Conservation (phyloP, 2,888 invertebrate genomes). For the Brachynemurus nebulosus region DNA sequence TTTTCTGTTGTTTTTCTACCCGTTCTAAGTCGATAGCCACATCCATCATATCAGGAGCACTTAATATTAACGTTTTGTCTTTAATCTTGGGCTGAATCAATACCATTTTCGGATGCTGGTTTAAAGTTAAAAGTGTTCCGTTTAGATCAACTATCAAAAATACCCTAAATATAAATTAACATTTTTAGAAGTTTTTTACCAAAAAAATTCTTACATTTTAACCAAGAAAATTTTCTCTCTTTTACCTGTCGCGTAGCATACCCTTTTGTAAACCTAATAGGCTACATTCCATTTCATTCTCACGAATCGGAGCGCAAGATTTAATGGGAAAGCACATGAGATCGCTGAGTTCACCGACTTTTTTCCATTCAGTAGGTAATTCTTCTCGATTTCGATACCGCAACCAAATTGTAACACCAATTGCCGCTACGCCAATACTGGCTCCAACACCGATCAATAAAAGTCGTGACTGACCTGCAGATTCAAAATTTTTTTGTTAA, state of each 20-base stretch:
- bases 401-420: slow-evolving; percentile 14
- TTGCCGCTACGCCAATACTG: slow-evolving; percentile 8
- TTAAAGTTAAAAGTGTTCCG: slow-evolving; percentile 41
- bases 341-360: slow-evolving; percentile 41
- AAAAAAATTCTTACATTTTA: neutral
- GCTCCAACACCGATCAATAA: slow-evolving; percentile 12
- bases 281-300: slow-evolving; percentile 38
- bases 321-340: slow-evolving; percentile 44
- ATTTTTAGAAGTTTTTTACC: neutral
- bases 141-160: slow-evolving; percentile 43
- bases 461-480: slow-evolving; percentile 9
- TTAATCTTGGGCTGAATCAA: slow-evolving; percentile 36
- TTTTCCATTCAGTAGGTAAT: slow-evolving; percentile 39
- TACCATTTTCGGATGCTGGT: slow-evolving; percentile 40
- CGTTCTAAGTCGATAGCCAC: slow-evolving; percentile 36
- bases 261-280: slow-evolving; percentile 38
- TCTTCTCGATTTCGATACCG: slow-evolving; percentile 12
- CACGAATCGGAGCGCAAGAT: slow-evolving; percentile 38
- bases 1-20: slow-evolving; percentile 27
- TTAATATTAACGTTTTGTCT: slow-evolving; percentile 38
- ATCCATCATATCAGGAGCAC: slow-evolving; percentile 40
- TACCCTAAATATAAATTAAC: slow-evolving; percentile 27
- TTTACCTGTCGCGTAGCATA: slow-evolving; percentile 42
- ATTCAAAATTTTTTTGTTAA: no score
- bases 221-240: no score